These are phyloP conservation scores for Pandemis corylana DNA, from an alignment of 2,888 invertebrate genomes.

Conservation along the genomic window DNA sequence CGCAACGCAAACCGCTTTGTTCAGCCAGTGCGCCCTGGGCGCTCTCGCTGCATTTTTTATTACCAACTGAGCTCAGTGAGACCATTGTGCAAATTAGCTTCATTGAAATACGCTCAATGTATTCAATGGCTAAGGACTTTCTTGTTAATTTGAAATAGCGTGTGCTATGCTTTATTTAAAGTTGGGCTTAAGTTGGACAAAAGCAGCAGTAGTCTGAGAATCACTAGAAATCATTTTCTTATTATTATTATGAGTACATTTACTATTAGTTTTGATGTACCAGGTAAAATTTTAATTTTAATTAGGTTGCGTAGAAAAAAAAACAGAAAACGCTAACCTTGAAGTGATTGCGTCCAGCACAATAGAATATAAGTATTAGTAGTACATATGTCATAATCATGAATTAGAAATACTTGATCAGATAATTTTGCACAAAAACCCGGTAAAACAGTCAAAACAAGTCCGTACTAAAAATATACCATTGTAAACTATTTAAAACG, in stretches of 20 bases:
- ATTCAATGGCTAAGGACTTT: neutral
- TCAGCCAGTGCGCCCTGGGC: constrained; percentile 21
- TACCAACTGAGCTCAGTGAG: constrained; percentile 8
- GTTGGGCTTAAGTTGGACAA: neutral
- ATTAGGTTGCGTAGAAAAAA: no score
- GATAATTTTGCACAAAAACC: no score
- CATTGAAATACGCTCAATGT: constrained; percentile 11
- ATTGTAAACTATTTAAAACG: neutral
- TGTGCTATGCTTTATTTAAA: neutral
- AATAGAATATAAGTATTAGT: no score
- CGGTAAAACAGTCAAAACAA: no score
- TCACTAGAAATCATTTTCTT: neutral
- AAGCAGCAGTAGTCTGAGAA: neutral
- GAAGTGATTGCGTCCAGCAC: no score
- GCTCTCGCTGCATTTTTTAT: constrained; percentile 33
- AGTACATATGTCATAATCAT: no score
- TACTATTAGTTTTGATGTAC: neutral
- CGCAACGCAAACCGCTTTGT: constrained; percentile 6
- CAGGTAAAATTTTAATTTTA: no score
- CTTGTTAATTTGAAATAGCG: neutral
- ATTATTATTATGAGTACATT: neutral
- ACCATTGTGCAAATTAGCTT: constrained; percentile 26
- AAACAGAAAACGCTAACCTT: no score
- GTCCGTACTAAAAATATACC: neutral
- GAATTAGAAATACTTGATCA: no score